Evolutionary conservation across 1,140 invertebrate genomes (phyloP).

Genomic region (Drosophila pachea): DNA sequence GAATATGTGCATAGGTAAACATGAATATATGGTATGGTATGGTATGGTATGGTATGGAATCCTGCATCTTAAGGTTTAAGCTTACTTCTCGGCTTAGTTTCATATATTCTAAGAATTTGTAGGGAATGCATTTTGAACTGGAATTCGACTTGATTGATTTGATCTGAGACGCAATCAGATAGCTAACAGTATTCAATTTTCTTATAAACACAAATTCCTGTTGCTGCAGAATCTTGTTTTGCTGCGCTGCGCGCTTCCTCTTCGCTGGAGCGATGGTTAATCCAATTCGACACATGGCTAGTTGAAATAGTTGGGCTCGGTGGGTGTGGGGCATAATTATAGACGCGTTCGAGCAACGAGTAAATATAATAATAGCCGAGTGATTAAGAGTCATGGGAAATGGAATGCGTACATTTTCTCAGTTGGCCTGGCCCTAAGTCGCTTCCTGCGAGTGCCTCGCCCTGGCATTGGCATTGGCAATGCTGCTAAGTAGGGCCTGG

Average conservation of each 20-base stretch:
- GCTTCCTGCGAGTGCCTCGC: conserved; percentile 6
- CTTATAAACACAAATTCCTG: background rate
- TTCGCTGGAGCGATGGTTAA: conserved; percentile 45
- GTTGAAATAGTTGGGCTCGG: conserved; percentile 32
- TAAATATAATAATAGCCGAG: conserved; percentile 73
- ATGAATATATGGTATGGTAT: background rate
- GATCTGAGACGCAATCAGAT: no score
- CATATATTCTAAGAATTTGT: background rate
- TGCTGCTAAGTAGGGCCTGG: conserved; percentile 21
- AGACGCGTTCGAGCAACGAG: conserved; percentile 38
- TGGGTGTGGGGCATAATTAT: conserved; percentile 69
- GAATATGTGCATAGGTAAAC: background rate
- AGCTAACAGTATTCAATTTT: no score
- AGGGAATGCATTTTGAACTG: background rate
- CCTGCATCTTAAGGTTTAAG: no score
- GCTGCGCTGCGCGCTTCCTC: background rate
- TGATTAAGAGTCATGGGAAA: conserved; percentile 77
- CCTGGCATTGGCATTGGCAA: conserved; percentile 1
- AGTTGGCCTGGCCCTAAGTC: conserved; percentile 41
- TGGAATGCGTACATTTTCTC: conserved; percentile 70
- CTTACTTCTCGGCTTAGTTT: no score
- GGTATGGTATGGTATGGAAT: no score
- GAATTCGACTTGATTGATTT: no score
- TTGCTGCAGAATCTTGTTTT: background rate
- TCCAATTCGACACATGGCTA: conserved; percentile 63